Evolutionary conservation across 2,888 invertebrate species (phyloP).

Genomic region (Athripsodes cinereus): DNA sequence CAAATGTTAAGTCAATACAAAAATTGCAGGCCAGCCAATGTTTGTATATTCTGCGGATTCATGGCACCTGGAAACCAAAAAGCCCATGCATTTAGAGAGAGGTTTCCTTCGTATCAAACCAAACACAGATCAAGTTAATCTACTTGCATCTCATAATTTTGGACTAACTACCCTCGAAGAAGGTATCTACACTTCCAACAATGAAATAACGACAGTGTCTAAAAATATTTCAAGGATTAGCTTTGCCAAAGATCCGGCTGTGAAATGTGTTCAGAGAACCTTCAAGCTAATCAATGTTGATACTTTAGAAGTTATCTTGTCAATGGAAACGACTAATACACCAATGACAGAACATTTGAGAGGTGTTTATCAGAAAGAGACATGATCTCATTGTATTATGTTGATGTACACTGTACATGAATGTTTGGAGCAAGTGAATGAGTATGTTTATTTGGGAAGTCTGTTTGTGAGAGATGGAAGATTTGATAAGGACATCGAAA

Average conservation of each 20-base stretch:
- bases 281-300: conserved; percentile 36
- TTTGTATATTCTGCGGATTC: conserved; percentile 51
- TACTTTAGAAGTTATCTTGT: conserved; percentile 41
- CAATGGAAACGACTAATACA: conserved; percentile 52
- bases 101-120: conserved; percentile 57
- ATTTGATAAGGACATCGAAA: too few relatives aligned
- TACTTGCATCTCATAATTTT: conserved; percentile 57
- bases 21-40: conserved; percentile 51
- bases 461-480: too few relatives aligned
- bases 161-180: conserved; percentile 56
- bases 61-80: conserved; percentile 46
- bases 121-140: conserved; percentile 46
- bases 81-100: conserved; percentile 56
- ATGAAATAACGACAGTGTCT: conserved; percentile 46
- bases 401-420: too few relatives aligned
- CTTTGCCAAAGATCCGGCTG: conserved; percentile 49
- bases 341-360: conserved; percentile 50
- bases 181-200: conserved; percentile 40
- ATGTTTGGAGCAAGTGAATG: too few relatives aligned
- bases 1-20: too few relatives aligned
- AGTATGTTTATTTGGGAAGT: too few relatives aligned
- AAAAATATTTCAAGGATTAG: conserved; percentile 45
- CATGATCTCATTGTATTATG: too few relatives aligned
- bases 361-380: conserved; percentile 43
- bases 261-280: conserved; percentile 42